phyloP scores from a whole-genome alignment of 1,140 invertebrate genomes.

The Aphis craccivora region DNA sequence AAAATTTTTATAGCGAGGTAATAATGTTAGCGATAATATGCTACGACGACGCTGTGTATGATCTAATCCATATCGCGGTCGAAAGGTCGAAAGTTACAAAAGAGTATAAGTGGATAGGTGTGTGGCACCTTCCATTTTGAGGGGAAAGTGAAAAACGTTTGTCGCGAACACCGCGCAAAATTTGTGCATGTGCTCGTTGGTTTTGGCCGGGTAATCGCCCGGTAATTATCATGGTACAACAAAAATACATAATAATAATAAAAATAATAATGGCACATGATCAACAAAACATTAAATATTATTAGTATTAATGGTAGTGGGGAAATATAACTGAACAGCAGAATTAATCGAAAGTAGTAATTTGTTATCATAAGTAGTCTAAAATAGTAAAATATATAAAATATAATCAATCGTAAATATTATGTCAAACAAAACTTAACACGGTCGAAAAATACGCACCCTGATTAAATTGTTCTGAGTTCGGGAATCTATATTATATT shows the following conservation, averaged over 20 bases:
- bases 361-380: not conserved
- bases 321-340: not conserved
- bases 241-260: constrained; percentile 32
- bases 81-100: not conserved
- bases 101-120: not conserved
- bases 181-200: not conserved
- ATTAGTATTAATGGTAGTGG: not conserved
- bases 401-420: constrained; percentile 51
- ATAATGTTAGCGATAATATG: not conserved
- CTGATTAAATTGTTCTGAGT: constrained; percentile 36
- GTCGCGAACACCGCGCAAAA: not conserved
- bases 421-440: constrained; percentile 47
- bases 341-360: constrained; percentile 12
- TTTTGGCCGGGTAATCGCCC: not conserved
- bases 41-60: not conserved
- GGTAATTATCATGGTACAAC: not conserved
- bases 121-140: not conserved
- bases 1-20: not conserved
- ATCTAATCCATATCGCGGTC: not conserved
- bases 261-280: constrained; percentile 36
- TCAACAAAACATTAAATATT: not conserved
- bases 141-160: not conserved
- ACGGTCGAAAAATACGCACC: constrained; percentile 45
- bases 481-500: constrained; percentile 7
- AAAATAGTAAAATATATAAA: constrained; percentile 53